Conservation (phyloP, 2,797 vertebrate genomes). For the Lates japonicus region DNA sequence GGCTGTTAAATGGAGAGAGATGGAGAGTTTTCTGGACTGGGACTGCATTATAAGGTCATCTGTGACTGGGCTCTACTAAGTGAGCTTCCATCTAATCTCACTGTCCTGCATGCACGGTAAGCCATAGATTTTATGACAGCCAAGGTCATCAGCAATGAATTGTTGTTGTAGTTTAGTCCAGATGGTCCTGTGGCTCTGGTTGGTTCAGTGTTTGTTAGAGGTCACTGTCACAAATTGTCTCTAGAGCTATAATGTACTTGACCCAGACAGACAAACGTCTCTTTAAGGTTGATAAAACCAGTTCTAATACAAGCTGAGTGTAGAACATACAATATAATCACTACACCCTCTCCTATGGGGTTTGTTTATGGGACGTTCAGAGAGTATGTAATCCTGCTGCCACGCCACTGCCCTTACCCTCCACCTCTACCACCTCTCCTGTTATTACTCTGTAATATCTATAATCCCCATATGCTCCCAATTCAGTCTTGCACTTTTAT, state of each 20-base stretch:
- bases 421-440: conserved; percentile 54
- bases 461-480: conserved; percentile 74
- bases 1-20: neutral
- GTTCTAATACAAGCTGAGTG: conserved; percentile 24
- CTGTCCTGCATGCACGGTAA: conserved; percentile 51
- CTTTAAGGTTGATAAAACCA: conserved; percentile 16
- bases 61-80: conserved; percentile 38
- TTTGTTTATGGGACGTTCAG: conserved; percentile 58
- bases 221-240: conserved; percentile 38
- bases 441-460: conserved; percentile 75
- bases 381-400: conserved; percentile 63
- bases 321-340: conserved; percentile 44
- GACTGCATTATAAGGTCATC: conserved; percentile 51
- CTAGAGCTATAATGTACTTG: conserved; percentile 31
- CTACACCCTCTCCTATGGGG: conserved; percentile 22
- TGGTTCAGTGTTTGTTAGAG: conserved; percentile 34
- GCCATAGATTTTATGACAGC: conserved; percentile 57
- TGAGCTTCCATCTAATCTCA: conserved; percentile 53
- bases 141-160: conserved; percentile 55
- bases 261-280: conserved; percentile 46
- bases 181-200: conserved; percentile 56
- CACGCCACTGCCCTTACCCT: conserved; percentile 30
- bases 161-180: conserved; percentile 41
- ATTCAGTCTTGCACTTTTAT: conserved; percentile 68
- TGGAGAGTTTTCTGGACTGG: neutral